These are phyloP conservation scores for Pararge aegeria DNA, from an alignment of 1,140 invertebrate genomes.

Conservation along the genomic window DNA sequence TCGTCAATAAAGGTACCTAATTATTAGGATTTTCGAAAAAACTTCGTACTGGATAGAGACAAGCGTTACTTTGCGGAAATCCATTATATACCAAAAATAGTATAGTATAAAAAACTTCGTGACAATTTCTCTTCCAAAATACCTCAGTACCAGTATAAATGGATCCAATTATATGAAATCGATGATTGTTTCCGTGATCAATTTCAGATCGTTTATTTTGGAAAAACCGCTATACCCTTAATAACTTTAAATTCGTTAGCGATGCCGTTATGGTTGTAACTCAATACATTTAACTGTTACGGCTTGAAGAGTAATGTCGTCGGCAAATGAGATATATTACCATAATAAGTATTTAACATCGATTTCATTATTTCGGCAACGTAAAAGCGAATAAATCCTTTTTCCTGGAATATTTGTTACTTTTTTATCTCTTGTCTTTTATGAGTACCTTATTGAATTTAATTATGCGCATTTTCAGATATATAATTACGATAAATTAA, in stretches of 20 bases:
- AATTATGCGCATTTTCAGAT: too few species aligned
- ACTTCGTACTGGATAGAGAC: too few species aligned
- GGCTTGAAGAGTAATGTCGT: background rate
- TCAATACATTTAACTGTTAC: slow-evolving; percentile 4
- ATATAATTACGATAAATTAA: too few species aligned
- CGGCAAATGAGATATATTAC: slow-evolving; percentile 8
- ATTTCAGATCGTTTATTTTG: background rate
- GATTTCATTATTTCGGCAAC: slow-evolving; percentile 2
- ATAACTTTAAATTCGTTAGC: slow-evolving; percentile 3
- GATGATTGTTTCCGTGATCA: background rate
- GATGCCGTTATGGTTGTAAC: slow-evolving; percentile 9
- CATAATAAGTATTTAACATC: slow-evolving; percentile 6
- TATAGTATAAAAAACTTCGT: too few species aligned
- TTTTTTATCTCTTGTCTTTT: background rate
- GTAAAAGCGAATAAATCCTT: background rate
- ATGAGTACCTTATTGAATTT: background rate
- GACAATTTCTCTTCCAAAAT: too few species aligned
- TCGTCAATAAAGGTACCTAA: too few species aligned
- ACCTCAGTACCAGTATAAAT: too few species aligned
- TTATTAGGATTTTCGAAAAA: too few species aligned
- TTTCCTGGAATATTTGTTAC: background rate
- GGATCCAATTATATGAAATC: background rate
- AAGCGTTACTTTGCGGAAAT: too few species aligned
- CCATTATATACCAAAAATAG: too few species aligned
- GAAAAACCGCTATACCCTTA: slow-evolving; percentile 1